Conservation (phyloP, 2,113 vertebrate species). For the Cochlearius cochlearius region DNA sequence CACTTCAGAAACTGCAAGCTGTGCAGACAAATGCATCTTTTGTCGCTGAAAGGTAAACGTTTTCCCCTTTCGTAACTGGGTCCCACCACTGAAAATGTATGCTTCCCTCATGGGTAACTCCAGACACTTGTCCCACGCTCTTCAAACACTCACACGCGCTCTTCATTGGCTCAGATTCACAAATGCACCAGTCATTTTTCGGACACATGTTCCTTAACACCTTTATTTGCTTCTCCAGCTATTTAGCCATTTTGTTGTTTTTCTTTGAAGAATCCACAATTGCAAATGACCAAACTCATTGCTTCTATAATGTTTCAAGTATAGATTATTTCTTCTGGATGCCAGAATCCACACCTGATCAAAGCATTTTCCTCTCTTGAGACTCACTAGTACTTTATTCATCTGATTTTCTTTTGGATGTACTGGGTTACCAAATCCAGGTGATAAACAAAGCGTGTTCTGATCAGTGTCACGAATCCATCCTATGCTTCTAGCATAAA, state of each 20-base stretch:
- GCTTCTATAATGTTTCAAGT: not conserved
- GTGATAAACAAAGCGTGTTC: not conserved
- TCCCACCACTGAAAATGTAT: not conserved
- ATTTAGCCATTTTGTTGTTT: not conserved
- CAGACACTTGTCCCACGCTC: not conserved
- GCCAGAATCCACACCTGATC: not conserved
- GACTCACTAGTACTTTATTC: not conserved
- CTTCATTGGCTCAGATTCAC: not conserved
- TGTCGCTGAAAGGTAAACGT: not conserved
- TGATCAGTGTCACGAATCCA: not conserved
- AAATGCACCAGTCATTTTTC: not conserved
- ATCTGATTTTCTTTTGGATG: not conserved
- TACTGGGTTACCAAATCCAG: not conserved
- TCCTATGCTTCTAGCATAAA: not conserved
- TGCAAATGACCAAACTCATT: not conserved
- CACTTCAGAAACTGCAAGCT: not conserved
- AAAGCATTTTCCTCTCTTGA: not conserved
- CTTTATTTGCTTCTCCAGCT: not conserved
- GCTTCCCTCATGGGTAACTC: not conserved
- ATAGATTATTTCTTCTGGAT: not conserved
- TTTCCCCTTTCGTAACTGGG: not conserved
- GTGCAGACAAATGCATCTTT: not conserved
- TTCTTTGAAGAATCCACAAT: not conserved
- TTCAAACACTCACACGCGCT: rapidly evolving
- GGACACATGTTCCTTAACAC: rapidly evolving